These are phyloP conservation scores for Lagodon rhomboides DNA, from an alignment of 2,797 vertebrate species.

Conservation along the genomic window DNA sequence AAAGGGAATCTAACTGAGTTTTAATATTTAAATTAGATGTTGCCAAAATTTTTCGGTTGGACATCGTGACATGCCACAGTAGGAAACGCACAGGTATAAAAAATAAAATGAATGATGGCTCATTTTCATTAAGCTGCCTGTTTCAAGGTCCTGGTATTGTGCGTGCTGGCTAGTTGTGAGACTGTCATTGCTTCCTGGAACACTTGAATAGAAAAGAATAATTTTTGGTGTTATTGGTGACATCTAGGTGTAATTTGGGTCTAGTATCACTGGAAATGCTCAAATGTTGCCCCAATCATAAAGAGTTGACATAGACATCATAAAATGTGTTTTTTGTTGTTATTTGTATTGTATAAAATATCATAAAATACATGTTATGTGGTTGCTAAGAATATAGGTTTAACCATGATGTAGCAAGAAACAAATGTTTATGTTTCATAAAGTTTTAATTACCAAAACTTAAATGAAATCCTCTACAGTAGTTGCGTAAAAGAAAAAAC, in stretches of 20 bases:
- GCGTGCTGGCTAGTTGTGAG: too few species aligned
- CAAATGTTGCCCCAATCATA: background rate
- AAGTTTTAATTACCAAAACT: background rate
- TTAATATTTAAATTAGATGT: background rate
- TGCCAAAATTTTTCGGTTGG: background rate
- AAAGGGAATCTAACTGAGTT: background rate
- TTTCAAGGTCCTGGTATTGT: too few species aligned
- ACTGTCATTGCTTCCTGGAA: background rate
- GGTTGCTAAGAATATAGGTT: background rate
- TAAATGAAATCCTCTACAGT: background rate
- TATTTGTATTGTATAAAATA: too few species aligned
- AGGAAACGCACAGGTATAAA: too few species aligned
- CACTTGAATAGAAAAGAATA: background rate
- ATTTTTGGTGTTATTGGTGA: background rate
- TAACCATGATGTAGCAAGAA: background rate
- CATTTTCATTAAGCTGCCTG: too few species aligned
- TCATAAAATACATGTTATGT: background rate
- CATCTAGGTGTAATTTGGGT: background rate
- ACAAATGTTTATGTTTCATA: background rate
- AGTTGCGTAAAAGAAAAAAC: background rate
- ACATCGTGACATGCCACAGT: background rate
- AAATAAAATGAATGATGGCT: too few species aligned
- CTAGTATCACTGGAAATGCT: background rate
- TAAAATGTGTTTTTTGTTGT: too few species aligned
- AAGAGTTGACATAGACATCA: background rate